Base-by-base conservation (phyloP, 2,888 invertebrate species). In the Eilema caniola region DNA sequence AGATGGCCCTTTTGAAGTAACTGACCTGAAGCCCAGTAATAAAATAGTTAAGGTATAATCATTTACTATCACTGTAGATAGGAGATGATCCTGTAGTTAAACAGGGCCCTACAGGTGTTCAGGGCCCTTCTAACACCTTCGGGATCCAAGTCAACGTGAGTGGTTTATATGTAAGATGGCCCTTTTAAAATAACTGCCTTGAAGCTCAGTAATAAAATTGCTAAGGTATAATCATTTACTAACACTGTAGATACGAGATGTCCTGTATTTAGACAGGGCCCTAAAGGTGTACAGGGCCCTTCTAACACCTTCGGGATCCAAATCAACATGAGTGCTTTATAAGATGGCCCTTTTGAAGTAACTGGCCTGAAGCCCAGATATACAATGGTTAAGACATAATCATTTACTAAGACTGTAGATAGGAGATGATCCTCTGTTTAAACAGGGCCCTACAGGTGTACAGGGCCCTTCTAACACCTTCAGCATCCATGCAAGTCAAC, bases 321-420 rank as follows among this genome's bases (percentile, higher is more conserved):
- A 12, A 12, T 37, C 33, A 37, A 12, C 12, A 1, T 37, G n/a
- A n/a, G n/a, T n/a, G n/a, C n/a, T 85, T 62, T 2, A 63, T 78
- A 83, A 80, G 59, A 63, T n/a, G 23, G 60, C 23, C 3, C 20
- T 20, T 63, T 63, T 25, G 4, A 24, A 25, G 28, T 25, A 59
- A 25, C 2, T 1, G 4, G 14, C 5, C 25, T 59, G 14, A 23
- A 14, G 57, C 25, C 12, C 3, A 59, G 23, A 7, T 25, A 59
- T n/a, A 10, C 11, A 53, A 53, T 47, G 7, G 20, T 53, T 57
- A 57, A 24, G 12, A 1, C 12, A 12, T 5, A 41, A 20, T 47
- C 20, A 11, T 5, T 47, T 20, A 41, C 20, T 47, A 20, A 3
- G 3, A 16, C 16, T 16, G 5, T 3, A 41, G 5, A 20, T n/a